Evolutionary conservation across 2,113 vertebrate species (phyloP).

Genomic region (Euleptes europaea): DNA sequence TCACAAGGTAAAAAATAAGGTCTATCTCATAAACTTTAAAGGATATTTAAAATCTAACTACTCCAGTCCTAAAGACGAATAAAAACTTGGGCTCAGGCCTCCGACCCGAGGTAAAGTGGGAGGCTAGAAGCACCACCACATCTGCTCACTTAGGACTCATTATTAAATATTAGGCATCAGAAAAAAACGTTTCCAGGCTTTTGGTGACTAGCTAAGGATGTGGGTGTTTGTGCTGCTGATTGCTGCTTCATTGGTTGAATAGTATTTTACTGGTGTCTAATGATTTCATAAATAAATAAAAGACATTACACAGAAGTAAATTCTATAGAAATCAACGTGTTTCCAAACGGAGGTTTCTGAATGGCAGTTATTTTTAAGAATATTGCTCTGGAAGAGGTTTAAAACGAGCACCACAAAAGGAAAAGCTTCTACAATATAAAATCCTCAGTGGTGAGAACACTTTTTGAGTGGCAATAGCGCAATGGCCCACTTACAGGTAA

Average conservation of each 20-base stretch:
- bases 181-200: too few relatives aligned
- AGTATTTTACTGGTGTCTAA: too few relatives aligned
- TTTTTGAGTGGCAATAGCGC: background rate
- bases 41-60: background rate
- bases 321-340: background rate
- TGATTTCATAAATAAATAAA: too few relatives aligned
- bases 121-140: too few relatives aligned
- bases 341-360: background rate
- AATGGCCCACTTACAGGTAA: background rate
- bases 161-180: too few relatives aligned
- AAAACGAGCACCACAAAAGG: background rate
- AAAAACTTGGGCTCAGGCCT: too few relatives aligned
- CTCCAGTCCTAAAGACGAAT: background rate
- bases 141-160: too few relatives aligned
- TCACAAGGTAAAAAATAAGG: constrained; percentile 68
- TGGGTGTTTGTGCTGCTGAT: too few relatives aligned
- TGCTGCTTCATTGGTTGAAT: too few relatives aligned
- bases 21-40: constrained; percentile 44
- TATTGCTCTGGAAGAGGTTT: background rate
- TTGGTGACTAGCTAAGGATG: too few relatives aligned
- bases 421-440: background rate
- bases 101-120: too few relatives aligned
- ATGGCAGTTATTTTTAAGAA: constrained; percentile 1
- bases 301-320: background rate
- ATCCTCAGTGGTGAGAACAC: background rate